Percentiles rank a stretch among this genome's conserved stretches.
Conservation (phyloP, 2,113 vertebrate genomes). For the Pelecanus crispus region DNA sequence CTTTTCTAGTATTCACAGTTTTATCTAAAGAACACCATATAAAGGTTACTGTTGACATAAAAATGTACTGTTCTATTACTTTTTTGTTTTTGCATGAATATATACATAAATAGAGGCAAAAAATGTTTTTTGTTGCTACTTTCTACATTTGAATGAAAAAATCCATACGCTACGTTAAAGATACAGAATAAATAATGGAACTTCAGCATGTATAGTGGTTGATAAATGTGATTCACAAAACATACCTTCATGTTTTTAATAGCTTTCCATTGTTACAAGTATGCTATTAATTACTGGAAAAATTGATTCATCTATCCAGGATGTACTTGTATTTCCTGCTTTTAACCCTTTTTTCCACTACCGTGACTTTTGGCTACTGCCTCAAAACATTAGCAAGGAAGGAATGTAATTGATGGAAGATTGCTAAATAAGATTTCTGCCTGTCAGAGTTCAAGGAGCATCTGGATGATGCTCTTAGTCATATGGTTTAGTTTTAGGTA, state of each 20-base stretch:
- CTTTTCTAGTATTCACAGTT: constrained; percentile 66
- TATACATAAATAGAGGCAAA: constrained; percentile 52
- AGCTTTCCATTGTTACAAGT: constrained; percentile 72
- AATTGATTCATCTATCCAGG: constrained; percentile 61
- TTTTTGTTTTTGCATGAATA: constrained; percentile 65
- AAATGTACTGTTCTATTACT: constrained; percentile 67
- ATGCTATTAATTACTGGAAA: constrained; percentile 67
- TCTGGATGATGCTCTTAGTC: neutral
- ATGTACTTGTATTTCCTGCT: constrained; percentile 23
- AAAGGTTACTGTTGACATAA: constrained; percentile 73
- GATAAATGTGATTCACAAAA: constrained; percentile 74
- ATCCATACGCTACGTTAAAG: constrained; percentile 61
- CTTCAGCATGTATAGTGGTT: constrained; percentile 60
- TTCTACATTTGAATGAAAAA: constrained; percentile 68
- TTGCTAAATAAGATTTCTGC: neutral
- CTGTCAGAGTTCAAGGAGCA: neutral
- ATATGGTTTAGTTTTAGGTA: neutral
- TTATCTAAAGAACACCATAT: constrained; percentile 67
- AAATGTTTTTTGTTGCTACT: constrained; percentile 25
- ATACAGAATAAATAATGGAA: constrained; percentile 67
- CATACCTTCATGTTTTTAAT: constrained; percentile 71
- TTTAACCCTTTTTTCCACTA: constrained; percentile 22
- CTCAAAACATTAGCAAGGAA: neutral
- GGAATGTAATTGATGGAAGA: neutral
- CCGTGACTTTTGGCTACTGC: neutral